These are phyloP conservation scores for Liolophura sinensis DNA, from an alignment of 1,140 invertebrate species.

Conservation along the genomic window DNA sequence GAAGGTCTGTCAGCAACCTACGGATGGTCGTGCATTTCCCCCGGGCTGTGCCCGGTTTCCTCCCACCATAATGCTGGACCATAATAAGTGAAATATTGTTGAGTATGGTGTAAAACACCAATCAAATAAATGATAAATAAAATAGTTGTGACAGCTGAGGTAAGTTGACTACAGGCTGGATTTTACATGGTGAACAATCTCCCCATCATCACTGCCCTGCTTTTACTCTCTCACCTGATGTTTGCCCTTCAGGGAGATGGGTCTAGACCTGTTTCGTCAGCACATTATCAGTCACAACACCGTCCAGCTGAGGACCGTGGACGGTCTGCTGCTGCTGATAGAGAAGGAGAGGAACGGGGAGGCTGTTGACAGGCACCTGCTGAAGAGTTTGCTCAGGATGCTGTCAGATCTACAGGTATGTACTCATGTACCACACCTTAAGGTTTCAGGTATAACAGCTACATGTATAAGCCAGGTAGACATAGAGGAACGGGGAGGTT, in stretches of 20 bases:
- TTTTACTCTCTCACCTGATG: not conserved
- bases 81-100: no score
- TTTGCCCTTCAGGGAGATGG: slow-evolving; percentile 83
- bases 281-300: slow-evolving; percentile 89
- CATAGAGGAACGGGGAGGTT: slow-evolving; percentile 89
- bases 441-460: not conserved
- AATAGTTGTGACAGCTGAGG: no score
- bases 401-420: slow-evolving; percentile 79
- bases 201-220: no score
- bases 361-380: slow-evolving; percentile 87
- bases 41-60: no score
- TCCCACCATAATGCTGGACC: no score
- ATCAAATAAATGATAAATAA: no score
- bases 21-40: no score
- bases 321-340: slow-evolving; percentile 90
- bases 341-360: slow-evolving; percentile 93
- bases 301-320: slow-evolving; percentile 92
- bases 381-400: slow-evolving; percentile 96
- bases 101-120: no score
- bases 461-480: no score
- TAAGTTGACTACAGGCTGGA: no score
- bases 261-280: slow-evolving; percentile 90
- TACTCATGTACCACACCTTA: not conserved
- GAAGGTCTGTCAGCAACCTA: no score
- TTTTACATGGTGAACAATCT: no score